These are phyloP conservation scores for Tragulus kanchil DNA, from an alignment of 2,113 vertebrate species.

Conservation along the genomic window DNA sequence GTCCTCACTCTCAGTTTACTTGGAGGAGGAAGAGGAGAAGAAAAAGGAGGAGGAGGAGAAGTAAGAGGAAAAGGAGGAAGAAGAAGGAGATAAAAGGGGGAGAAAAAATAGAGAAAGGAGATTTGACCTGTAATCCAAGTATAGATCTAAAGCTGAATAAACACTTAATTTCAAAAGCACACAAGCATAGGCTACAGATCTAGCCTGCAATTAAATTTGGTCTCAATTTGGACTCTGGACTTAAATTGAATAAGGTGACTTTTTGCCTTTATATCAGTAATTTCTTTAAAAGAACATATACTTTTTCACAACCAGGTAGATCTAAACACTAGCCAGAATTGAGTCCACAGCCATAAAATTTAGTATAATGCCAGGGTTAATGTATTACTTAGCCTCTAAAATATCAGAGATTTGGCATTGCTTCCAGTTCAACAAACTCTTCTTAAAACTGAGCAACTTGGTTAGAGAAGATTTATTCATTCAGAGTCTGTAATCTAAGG, in stretches of 20 bases:
- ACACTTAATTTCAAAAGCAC: background rate
- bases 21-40: background rate
- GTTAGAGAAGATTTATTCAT: background rate
- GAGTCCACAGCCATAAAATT: background rate
- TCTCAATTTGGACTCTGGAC: background rate
- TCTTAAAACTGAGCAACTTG: conserved; percentile 32
- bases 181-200: background rate
- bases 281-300: background rate
- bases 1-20: background rate
- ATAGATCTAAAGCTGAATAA: background rate
- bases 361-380: background rate
- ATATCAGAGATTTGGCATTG: conserved; percentile 33
- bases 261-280: conserved; percentile 8
- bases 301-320: background rate
- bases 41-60: background rate
- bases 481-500: background rate
- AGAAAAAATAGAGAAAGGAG: background rate
- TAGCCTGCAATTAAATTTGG: background rate
- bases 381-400: background rate
- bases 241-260: background rate
- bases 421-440: background rate
- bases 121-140: background rate
- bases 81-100: no score
- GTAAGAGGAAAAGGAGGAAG: no score
- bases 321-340: background rate